Evolutionary conservation across 1,140 invertebrate genomes (phyloP).

Genomic region (Drosophila funebris): DNA sequence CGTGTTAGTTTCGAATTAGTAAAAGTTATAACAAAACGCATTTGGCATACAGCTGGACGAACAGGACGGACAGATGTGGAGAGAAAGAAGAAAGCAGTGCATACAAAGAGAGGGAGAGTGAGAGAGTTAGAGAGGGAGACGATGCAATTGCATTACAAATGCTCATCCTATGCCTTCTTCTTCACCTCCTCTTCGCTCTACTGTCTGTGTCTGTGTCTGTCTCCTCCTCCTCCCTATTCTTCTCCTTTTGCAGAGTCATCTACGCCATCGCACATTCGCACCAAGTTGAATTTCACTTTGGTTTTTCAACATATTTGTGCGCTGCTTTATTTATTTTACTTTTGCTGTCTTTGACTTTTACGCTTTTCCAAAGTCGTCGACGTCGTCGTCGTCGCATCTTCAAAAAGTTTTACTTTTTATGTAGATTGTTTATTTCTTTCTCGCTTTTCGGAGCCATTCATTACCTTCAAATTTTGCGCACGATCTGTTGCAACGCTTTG

Average conservation of each 20-base stretch:
- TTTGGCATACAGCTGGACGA: not conserved
- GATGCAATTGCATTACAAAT: slow-evolving; percentile 45
- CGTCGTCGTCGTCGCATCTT: slow-evolving; percentile 39
- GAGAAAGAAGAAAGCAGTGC: slow-evolving; percentile 13
- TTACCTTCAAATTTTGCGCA: slow-evolving; percentile 77
- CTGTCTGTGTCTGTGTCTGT: not conserved
- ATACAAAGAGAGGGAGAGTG: not conserved
- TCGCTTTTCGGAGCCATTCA: slow-evolving; percentile 17
- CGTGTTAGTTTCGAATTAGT: slow-evolving; percentile 60
- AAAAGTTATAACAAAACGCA: slow-evolving; percentile 73
- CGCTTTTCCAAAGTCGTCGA: slow-evolving; percentile 77
- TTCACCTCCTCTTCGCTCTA: not conserved
- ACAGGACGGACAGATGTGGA: slow-evolving; percentile 9
- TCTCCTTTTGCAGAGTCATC: slow-evolving; percentile 34
- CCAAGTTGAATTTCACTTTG: slow-evolving; percentile 67
- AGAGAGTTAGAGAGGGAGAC: not conserved
- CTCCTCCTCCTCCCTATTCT: not conserved
- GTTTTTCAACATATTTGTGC: slow-evolving; percentile 55
- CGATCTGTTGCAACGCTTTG: slow-evolving; percentile 80
- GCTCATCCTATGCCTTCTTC: slow-evolving; percentile 21
- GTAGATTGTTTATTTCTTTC: slow-evolving; percentile 50
- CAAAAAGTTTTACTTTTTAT: slow-evolving; percentile 71
- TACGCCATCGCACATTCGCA: slow-evolving; percentile 32
- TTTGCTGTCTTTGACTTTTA: slow-evolving; percentile 67
- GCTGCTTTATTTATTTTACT: slow-evolving; percentile 69